Evolutionary conservation across 2,113 vertebrate genomes (phyloP), one percentile per base, ranked within the genome.

Genomic region (Kryptolebias marmoratus): DNA sequence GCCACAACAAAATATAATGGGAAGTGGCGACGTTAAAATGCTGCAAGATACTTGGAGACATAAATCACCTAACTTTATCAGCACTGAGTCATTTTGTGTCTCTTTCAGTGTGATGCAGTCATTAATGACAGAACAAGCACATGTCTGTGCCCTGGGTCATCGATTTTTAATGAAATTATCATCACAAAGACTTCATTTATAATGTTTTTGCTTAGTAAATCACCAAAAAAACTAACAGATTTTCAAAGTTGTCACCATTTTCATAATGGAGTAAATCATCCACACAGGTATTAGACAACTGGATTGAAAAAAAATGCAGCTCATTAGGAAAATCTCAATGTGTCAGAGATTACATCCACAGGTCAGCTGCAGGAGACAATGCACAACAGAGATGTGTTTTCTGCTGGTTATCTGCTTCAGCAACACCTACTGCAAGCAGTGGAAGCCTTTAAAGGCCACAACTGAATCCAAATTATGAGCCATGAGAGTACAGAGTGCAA

Each of bases 351-450:
- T 59, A 45, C 53, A 72, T 49, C 39, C 62, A 11, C 6, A 57
- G 31, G 53, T 71, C 10, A 53, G 32, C 47, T 54, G 30, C 11
- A 53, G 14, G 64, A 47, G 9, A 47, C 11, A 61, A 59, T 2
- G 49, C 10, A 73, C 31, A 28, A 36, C 31, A 36, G 31, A 68
- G 32, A 50, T 36, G 4, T 49, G 28, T 66, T 54, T 57, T 67
- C 30, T 71, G 11, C 5, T 53, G 6, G 14, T 62, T 54, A 15
- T 36, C 42, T 32, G 56, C n/a, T 68, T 67, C 8, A 64, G 57
- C 27, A 82, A 58, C 54, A 68, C 28, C 47, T 44, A 54, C 31
- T 63, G 13, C 36, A 79, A 28, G 28, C 64, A 72, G 30, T 12
- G 13, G 30, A 16, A 28, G 22, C 28, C 32, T 59, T 50, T 8